These are phyloP conservation scores for Microtus richardsoni DNA, from an alignment of 2,113 vertebrate genomes.

Conservation along the genomic window DNA sequence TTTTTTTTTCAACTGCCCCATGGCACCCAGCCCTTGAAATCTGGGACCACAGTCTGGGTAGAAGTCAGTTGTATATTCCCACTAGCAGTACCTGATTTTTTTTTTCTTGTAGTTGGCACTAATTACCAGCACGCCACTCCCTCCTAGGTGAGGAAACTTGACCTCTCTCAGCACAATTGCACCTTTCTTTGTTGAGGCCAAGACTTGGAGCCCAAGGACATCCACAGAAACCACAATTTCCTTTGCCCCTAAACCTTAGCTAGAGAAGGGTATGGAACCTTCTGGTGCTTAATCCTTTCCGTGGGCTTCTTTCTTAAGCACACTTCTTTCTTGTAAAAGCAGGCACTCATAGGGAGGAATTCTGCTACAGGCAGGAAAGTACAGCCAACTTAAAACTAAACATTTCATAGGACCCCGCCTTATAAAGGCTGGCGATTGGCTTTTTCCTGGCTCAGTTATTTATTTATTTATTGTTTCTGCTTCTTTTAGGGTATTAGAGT, in stretches of 20 bases:
- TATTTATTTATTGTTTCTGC: not conserved
- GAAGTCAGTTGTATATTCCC: not conserved
- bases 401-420: not conserved
- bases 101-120: not conserved
- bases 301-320: not conserved
- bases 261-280: not conserved
- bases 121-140: not conserved
- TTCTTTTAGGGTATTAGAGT: not conserved
- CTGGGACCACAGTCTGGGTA: not conserved
- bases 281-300: conserved; percentile 51
- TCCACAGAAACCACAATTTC: conserved; percentile 47
- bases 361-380: not conserved
- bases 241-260: conserved; percentile 38
- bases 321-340: conserved; percentile 54
- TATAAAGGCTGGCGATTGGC: not conserved
- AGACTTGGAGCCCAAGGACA: conserved; percentile 21
- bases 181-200: conserved; percentile 40
- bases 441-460: not conserved
- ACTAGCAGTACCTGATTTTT: not conserved
- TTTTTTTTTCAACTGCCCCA: not conserved
- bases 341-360: not conserved
- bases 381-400: conserved; percentile 46
- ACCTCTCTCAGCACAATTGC: conserved; percentile 54
- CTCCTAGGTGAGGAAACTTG: conserved; percentile 20
- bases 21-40: not conserved